Conservation (phyloP, 2,113 vertebrate genomes). For the Alligator mississippiensis region DNA sequence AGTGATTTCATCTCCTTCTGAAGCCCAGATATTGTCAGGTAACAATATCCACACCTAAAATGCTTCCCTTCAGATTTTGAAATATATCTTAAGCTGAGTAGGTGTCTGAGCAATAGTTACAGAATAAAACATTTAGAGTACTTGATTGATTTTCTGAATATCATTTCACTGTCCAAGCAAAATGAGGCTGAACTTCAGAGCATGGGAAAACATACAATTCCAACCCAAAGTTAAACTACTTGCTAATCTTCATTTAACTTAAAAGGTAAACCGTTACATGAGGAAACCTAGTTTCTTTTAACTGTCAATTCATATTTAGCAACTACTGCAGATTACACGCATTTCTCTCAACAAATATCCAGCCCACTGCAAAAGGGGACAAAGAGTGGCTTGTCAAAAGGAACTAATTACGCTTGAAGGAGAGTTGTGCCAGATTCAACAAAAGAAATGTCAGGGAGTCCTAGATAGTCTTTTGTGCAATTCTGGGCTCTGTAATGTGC, state of each 20-base stretch:
- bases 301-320: slow-evolving; percentile 14
- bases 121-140: slow-evolving; percentile 10
- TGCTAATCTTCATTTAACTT: background rate
- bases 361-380: background rate
- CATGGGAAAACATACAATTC: background rate
- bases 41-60: slow-evolving; percentile 47
- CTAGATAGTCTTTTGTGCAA: background rate
- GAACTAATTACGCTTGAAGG: background rate
- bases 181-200: background rate
- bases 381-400: background rate
- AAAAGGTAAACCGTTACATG: background rate
- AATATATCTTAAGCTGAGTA: slow-evolving; percentile 60
- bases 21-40: slow-evolving; percentile 46
- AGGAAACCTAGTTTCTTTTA: background rate
- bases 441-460: slow-evolving; percentile 23
- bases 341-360: background rate
- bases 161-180: slow-evolving; percentile 3
- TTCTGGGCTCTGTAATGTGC: background rate
- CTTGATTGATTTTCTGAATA: slow-evolving; percentile 7
- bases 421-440: background rate
- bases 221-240: background rate
- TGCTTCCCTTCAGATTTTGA: slow-evolving; percentile 44
- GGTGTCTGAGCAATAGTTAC: slow-evolving; percentile 35
- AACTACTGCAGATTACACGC: background rate
- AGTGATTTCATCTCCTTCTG: slow-evolving; percentile 57